These are phyloP conservation scores for Dendrocopos noguchii DNA, from an alignment of 2,113 vertebrate genomes.

Conservation along the genomic window DNA sequence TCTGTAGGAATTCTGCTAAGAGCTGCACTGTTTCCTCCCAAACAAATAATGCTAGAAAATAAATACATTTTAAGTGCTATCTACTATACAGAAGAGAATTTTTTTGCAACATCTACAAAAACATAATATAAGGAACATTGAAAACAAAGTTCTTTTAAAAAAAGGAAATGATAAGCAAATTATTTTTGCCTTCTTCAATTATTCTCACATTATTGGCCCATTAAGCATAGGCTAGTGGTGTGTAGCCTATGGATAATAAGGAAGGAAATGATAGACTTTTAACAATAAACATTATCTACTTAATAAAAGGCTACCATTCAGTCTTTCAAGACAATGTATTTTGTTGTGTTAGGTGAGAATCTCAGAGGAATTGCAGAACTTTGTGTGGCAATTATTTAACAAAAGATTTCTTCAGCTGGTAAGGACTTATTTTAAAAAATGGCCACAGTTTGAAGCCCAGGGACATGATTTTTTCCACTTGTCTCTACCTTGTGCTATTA, in stretches of 20 bases:
- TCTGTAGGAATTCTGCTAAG: not conserved
- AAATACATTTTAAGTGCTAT: not conserved
- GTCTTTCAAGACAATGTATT: not conserved
- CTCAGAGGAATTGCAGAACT: not conserved
- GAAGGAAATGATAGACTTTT: not conserved
- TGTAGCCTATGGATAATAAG: not conserved
- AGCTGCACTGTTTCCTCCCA: not conserved
- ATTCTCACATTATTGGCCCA: not conserved
- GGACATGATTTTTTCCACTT: not conserved
- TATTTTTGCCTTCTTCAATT: not conserved
- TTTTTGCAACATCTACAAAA: not conserved
- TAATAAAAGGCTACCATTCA: not conserved
- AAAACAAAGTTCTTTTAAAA: not conserved
- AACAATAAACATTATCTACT: not conserved
- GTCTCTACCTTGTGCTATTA: not conserved
- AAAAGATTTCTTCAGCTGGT: not conserved
- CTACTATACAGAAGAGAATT: not conserved
- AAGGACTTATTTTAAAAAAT: not conserved
- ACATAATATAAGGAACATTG: not conserved
- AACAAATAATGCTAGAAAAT: not conserved
- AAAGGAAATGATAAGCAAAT: not conserved
- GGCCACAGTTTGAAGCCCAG: not conserved
- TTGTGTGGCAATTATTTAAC: not conserved
- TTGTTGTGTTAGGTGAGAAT: not conserved
- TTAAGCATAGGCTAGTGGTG: not conserved